Evolutionary conservation across 2,888 invertebrate species (phyloP).

Genomic region (Tuta absoluta): DNA sequence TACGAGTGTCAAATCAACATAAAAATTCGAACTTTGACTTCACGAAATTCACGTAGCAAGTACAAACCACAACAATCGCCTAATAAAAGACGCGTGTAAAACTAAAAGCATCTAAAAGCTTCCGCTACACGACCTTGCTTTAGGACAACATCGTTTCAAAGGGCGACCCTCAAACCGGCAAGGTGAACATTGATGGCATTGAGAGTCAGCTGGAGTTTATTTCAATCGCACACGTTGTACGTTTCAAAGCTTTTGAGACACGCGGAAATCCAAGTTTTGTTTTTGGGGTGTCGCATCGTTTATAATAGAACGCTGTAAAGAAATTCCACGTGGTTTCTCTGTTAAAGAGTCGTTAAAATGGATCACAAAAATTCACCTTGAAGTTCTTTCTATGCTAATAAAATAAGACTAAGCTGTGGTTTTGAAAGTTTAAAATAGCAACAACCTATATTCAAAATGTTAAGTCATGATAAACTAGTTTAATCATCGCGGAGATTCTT

Average conservation of each 20-base stretch:
- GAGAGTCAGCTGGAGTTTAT: background rate
- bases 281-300: background rate
- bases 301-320: background rate
- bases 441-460: too few relatives aligned
- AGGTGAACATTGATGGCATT: background rate
- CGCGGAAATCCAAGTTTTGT: background rate
- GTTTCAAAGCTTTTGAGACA: background rate
- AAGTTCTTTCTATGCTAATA: background rate
- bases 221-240: background rate
- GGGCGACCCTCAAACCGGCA: background rate
- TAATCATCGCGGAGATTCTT: too few relatives aligned
- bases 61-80: background rate
- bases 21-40: too few relatives aligned
- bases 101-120: background rate
- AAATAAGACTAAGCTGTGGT: background rate
- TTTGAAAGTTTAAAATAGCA: too few relatives aligned
- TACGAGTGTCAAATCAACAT: too few relatives aligned
- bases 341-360: background rate
- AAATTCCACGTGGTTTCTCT: slow-evolving; percentile 1
- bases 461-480: too few relatives aligned
- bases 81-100: background rate
- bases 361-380: background rate
- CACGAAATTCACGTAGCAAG: background rate
- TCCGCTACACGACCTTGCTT: background rate
- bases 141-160: background rate